Base-by-base conservation (phyloP, 2,888 invertebrate genomes). In the Drosophila ezoana region DNA sequence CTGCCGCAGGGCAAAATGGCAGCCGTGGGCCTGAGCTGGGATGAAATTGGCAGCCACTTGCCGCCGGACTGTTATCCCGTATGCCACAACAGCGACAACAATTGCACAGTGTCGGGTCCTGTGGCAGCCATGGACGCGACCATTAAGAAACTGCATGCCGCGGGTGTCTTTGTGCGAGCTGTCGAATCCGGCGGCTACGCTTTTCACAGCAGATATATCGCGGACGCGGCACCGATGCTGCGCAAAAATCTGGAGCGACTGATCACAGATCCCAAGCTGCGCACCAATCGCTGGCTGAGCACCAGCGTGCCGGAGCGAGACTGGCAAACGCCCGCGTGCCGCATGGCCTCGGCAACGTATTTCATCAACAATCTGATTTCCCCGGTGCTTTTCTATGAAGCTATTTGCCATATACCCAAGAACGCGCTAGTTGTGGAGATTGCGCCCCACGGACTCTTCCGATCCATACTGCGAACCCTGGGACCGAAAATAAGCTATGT, bases 311-410 rank as follows among this genome's bases (percentile, higher is more conserved):
- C 98, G 0, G 96, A 97, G 92, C 93, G 93, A 4, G 94, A 95
- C 52, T 98, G 98, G 98, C 94, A 94, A 71, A 94, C 95, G 1
- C 94, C 96, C 0, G 91, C 97, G 20, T 90, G 98, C 0, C 94
- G 95, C 89, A 93, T 95, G 81, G 98, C 97, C 74, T 97, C 97
- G 23, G 96, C 97, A 0, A 96, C 96, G 20, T 99, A 99, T 93
- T 98, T 98, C 91, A 98, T 98, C 32, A 98, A 99, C 93, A 99
- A 99, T 93, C 93, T 99, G 72, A 93, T 98, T 66, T 98, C 98
- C 32, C 98, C 98, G 3, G 98, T 98, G 56, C 94, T 97, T 49
- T 98, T 98, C 94, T 95, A 98, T 89, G 98, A 98, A 91, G 98
- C 97, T 4, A 90, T 98, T 71, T 93, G 94, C 72, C 95, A 96